phyloP scores from a whole-genome alignment of 92 coral and sea anemone species.

The Plumapathes pennacea region DNA sequence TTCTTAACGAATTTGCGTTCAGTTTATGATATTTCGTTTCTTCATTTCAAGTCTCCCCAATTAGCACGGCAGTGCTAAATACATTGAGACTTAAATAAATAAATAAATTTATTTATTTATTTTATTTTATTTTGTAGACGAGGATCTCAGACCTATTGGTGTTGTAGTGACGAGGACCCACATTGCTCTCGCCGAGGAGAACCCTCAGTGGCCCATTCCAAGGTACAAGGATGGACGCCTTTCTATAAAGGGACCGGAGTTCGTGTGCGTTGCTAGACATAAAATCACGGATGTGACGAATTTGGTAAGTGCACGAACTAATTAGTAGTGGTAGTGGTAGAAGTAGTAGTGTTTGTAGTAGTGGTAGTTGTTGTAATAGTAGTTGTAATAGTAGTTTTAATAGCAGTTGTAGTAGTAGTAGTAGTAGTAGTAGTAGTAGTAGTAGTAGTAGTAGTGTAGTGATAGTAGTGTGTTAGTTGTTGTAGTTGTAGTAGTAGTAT shows the following conservation, averaged over 20 bases:
- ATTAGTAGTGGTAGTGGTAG: too few species aligned
- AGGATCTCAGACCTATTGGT: slow-evolving; percentile 48
- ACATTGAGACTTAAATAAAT: neutral
- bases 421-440: neutral
- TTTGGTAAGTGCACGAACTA: slow-evolving; percentile 88
- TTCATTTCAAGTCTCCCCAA: too few species aligned
- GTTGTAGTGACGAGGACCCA: slow-evolving; percentile 74
- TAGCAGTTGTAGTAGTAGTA: too few species aligned
- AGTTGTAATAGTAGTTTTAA: too few species aligned
- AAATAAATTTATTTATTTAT: neutral
- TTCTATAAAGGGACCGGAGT: slow-evolving; percentile 72
- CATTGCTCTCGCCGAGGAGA: slow-evolving; percentile 79
- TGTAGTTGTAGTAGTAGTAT: neutral
- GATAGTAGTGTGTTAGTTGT: neutral
- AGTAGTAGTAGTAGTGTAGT: slow-evolving; percentile 2
- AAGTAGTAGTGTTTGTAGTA: too few species aligned
- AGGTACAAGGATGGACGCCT: slow-evolving; percentile 70
- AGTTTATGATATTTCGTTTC: too few species aligned
- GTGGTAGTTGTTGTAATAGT: too few species aligned
- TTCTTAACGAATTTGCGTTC: too few species aligned
- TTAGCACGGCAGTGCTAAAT: too few species aligned
- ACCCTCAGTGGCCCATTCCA: slow-evolving; percentile 96
- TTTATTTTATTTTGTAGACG: slow-evolving; percentile 14
- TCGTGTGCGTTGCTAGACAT: slow-evolving; percentile 73
- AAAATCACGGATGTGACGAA: slow-evolving; percentile 84